Conservation (phyloP, 2,113 vertebrate species). For the Varanus salvator region DNA sequence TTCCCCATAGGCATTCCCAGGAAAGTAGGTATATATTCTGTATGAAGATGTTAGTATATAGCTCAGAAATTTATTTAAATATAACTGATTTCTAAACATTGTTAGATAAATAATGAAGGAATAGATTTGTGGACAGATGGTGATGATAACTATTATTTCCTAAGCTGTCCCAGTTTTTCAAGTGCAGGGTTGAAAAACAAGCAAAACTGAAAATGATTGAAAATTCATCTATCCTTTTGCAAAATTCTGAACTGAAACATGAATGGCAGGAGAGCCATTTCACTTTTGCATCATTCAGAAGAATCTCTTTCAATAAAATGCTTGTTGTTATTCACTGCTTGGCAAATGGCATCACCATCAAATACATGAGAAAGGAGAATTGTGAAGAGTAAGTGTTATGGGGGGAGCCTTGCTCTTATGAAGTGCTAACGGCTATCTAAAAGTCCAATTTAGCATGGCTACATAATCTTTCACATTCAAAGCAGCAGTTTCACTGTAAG, state of each 20-base stretch:
- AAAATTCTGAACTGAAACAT: background rate
- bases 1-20: no score
- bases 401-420: constrained; percentile 54
- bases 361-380: constrained; percentile 46
- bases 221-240: background rate
- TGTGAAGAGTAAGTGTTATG: constrained; percentile 57
- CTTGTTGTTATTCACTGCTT: constrained; percentile 65
- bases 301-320: constrained; percentile 66
- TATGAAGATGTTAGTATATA: no score
- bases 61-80: no score
- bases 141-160: background rate
- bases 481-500: constrained; percentile 58
- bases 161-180: background rate
- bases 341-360: constrained; percentile 56
- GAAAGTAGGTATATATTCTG: no score
- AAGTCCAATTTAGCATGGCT: constrained; percentile 54
- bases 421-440: constrained; percentile 58
- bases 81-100: no score
- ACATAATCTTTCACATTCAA: constrained; percentile 61
- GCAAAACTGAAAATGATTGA: background rate
- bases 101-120: no score
- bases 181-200: background rate
- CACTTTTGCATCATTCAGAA: constrained; percentile 38
- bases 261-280: background rate
- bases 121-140: background rate